Conservation (phyloP, 2,797 vertebrate genomes). For the Muraenolepis orangiensis region DNA sequence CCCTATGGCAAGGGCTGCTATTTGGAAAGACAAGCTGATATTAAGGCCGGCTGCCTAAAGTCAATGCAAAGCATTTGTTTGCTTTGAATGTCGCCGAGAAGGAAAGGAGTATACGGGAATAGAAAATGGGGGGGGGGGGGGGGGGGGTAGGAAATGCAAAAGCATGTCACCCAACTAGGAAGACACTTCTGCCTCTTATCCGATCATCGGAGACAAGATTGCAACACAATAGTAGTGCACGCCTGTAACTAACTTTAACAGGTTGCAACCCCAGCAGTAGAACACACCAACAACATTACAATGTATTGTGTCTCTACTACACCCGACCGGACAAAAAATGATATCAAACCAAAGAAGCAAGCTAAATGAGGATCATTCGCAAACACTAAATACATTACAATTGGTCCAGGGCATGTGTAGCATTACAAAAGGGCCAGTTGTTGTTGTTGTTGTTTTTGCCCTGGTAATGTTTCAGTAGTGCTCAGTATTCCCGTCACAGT, state of each 20-base stretch:
- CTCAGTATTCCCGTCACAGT: conserved; percentile 73
- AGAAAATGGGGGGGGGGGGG: too few species aligned
- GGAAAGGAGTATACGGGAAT: neutral
- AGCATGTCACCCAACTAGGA: neutral
- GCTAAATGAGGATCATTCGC: conserved; percentile 49
- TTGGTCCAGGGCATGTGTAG: conserved; percentile 45
- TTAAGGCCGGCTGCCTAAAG: conserved; percentile 56
- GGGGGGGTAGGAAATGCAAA: neutral
- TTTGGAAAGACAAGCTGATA: conserved; percentile 70
- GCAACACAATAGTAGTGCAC: neutral
- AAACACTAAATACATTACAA: conserved; percentile 54
- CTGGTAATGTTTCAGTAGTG: conserved; percentile 63
- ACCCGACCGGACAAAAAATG: conserved; percentile 33
- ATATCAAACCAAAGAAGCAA: conserved; percentile 31
- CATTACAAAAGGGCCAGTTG: conserved; percentile 69
- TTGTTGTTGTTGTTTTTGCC: conserved; percentile 65
- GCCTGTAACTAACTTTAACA: neutral
- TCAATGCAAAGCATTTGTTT: conserved; percentile 13
- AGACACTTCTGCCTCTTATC: neutral
- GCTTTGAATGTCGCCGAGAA: conserved; percentile 52
- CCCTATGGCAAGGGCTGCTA: conserved; percentile 58
- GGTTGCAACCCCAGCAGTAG: neutral
- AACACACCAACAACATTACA: neutral
- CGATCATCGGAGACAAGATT: neutral
- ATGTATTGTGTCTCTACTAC: neutral